Percentiles rank a stretch among this genome's conserved stretches.
Evolutionary conservation across 2,888 invertebrate species (phyloP).

Genomic region (Leucoma salicis): DNA sequence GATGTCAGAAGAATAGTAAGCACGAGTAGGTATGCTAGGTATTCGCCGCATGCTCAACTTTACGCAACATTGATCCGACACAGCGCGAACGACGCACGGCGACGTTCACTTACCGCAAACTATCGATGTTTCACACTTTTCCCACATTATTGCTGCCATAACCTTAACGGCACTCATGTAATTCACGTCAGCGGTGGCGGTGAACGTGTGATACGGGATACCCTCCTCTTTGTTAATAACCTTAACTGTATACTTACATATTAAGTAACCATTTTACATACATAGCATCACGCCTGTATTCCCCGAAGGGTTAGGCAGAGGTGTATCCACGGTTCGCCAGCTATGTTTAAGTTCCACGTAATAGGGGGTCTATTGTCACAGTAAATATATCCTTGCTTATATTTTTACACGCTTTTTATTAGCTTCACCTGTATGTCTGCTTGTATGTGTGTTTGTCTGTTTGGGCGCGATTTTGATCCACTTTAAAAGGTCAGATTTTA

Average conservation of each 20-base stretch:
- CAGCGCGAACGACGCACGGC: slow-evolving; percentile 14
- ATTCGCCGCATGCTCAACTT: slow-evolving; percentile 42
- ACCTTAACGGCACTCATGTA: slow-evolving; percentile 56
- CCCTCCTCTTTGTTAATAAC: slow-evolving; percentile 26
- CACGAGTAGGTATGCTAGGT: not conserved
- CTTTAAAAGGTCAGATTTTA: no score
- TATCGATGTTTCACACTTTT: slow-evolving; percentile 67
- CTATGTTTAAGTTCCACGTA: no score
- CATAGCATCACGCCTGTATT: no score
- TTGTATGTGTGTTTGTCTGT: no score
- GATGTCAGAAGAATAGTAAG: not conserved
- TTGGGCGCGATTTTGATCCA: no score
- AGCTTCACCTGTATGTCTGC: no score
- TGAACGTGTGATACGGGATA: slow-evolving; percentile 34
- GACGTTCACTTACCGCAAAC: slow-evolving; percentile 54
- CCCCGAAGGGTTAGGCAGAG: no score
- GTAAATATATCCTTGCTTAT: no score
- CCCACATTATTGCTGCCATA: slow-evolving; percentile 55
- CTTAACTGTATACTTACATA: slow-evolving; percentile 9
- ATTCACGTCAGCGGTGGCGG: slow-evolving; percentile 34
- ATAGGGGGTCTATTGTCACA: no score
- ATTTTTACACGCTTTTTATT: no score
- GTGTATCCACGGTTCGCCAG: no score
- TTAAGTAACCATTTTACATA: not conserved
- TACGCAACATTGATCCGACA: slow-evolving; percentile 32